A percentile compares a stretch with the other conserved stretches of the same genome.
phyloP scores from a whole-genome alignment of 2,113 vertebrate species.

The Notiomystis cincta region DNA sequence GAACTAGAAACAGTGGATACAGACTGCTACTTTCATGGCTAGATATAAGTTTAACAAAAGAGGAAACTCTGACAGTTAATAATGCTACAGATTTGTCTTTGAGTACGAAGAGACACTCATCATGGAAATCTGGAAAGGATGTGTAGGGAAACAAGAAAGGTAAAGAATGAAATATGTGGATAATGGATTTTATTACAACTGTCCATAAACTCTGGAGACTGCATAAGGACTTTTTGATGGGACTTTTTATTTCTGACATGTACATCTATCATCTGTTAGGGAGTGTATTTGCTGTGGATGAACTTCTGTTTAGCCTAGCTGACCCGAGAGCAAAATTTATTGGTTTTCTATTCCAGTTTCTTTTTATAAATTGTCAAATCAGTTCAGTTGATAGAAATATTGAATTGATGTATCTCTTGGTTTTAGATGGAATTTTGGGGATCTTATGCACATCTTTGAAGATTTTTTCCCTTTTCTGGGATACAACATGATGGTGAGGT shows the following conservation, averaged over 20 bases:
- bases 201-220: background rate
- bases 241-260: background rate
- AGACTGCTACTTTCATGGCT: background rate
- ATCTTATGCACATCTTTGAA: background rate
- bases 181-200: background rate
- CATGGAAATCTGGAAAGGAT: background rate
- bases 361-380: background rate
- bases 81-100: background rate
- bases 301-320: constrained; percentile 8
- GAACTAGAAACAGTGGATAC: background rate
- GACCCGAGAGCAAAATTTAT: background rate
- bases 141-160: background rate
- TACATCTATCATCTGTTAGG: background rate
- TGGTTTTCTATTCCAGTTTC: background rate
- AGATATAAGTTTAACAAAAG: background rate
- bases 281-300: background rate
- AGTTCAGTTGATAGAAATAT: background rate
- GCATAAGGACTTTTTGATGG: background rate
- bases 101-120: background rate
- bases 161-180: background rate
- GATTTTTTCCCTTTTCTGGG: background rate
- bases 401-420: background rate
- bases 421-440: background rate
- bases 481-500: background rate
- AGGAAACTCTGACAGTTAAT: background rate